Percentiles rank a stretch among this genome's conserved stretches.
phyloP scores from a whole-genome alignment of 2,797 vertebrate genomes.

The Hybognathus amarus region DNA sequence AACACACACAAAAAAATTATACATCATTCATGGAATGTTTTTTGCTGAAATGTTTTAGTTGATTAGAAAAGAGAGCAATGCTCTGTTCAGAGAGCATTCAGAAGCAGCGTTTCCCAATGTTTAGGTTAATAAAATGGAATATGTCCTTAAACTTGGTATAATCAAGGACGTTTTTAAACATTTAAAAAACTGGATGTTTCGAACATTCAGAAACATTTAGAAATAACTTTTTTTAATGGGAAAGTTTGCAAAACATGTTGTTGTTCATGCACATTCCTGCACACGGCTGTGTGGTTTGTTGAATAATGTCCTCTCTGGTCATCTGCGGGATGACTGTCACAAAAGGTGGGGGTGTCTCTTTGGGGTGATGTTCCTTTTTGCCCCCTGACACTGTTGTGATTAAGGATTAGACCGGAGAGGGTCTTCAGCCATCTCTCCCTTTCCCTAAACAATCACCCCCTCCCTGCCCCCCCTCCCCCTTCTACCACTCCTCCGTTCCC shows the following conservation, averaged over 20 bases:
- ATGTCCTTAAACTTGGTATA: not conserved
- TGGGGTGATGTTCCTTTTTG: conserved; percentile 52
- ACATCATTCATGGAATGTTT: not conserved
- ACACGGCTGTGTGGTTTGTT: conserved; percentile 45
- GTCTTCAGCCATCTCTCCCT: conserved; percentile 57
- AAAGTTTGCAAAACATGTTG: not conserved
- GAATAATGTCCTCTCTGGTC: conserved; percentile 30
- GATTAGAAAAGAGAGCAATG: no score
- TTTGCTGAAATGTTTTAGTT: not conserved
- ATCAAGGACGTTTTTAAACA: not conserved
- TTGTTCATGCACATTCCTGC: conserved; percentile 31
- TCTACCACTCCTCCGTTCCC: conserved; percentile 39
- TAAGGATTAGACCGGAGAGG: conserved; percentile 61
- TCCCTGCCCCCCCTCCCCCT: conserved; percentile 23
- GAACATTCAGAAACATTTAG: not conserved
- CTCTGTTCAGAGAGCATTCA: no score
- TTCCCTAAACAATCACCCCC: conserved; percentile 59
- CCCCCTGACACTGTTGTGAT: conserved; percentile 67
- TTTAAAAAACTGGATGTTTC: not conserved
- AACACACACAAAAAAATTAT: not conserved
- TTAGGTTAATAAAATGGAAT: not conserved
- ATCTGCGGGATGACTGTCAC: conserved; percentile 51
- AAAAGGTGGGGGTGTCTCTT: conserved; percentile 38
- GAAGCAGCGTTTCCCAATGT: not conserved
- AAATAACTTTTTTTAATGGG: not conserved